Evolutionary conservation across 1,140 invertebrate genomes (phyloP).

Genomic region (Drosophila micromelanica): DNA sequence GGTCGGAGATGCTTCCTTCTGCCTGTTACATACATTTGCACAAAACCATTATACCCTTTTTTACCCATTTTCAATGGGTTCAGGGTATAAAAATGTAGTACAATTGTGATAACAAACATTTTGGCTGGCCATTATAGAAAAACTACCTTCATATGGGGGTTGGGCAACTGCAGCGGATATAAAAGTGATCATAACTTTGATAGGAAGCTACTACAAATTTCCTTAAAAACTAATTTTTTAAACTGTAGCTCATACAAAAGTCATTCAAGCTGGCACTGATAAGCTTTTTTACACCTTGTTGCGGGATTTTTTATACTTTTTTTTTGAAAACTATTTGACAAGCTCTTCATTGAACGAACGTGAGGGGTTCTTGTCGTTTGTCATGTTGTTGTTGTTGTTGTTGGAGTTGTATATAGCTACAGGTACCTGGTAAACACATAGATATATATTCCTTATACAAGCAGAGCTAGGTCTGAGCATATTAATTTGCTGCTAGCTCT

Average conservation of each 20-base stretch:
- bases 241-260: neutral
- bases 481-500: constrained; percentile 49
- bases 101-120: constrained; percentile 5
- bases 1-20: too few relatives aligned
- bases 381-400: neutral
- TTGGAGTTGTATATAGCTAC: constrained; percentile 27
- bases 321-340: constrained; percentile 58
- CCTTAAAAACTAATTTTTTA: too few relatives aligned
- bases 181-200: too few relatives aligned
- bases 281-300: constrained; percentile 32
- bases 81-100: neutral
- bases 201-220: too few relatives aligned
- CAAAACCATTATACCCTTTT: too few relatives aligned
- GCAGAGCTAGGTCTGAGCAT: constrained; percentile 32
- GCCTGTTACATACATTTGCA: too few relatives aligned
- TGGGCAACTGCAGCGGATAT: too few relatives aligned
- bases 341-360: constrained; percentile 60
- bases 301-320: constrained; percentile 43
- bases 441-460: constrained; percentile 19
- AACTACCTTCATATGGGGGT: too few relatives aligned
- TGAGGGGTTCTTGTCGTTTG: constrained; percentile 26
- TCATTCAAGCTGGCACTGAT: constrained; percentile 1
- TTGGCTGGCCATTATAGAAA: neutral
- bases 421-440: constrained; percentile 11
- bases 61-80: too few relatives aligned